Base-by-base conservation (phyloP, 2,113 vertebrate genomes). In the Xyliphius kryptos region DNA sequence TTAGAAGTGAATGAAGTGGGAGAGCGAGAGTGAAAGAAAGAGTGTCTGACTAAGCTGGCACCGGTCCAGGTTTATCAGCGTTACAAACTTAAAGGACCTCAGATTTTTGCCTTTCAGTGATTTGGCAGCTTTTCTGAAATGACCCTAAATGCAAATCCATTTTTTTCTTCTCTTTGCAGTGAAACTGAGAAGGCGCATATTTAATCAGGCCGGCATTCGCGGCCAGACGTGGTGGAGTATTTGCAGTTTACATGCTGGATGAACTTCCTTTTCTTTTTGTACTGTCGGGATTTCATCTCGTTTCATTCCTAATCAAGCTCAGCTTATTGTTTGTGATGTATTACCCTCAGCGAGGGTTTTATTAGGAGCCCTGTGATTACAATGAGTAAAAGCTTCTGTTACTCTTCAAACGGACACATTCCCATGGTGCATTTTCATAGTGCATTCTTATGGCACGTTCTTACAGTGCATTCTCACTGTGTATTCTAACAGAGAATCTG, bases 41-140 rank as follows among this genome's bases (percentile, higher is more conserved):
- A 70, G 43, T 62, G 77, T 74, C 70, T 84, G 80, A 84, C 81
- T 76, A 84, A 82, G 69, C 65, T 84, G 85, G 85, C 75, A 1
- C 3, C 0, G n/a, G 37, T 80, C 81, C 81, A 82, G 60, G 74
- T 77, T 78, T 73, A 71, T 74, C 64, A 77, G 80, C 81, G 82
- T 82, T 77, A 68, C 72, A 74, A 77, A 77, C n/a, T 73, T 71
- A 57, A 44, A 68, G 36, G 44, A 69, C 69, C 47, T 63, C 59
- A 38, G 59, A 49, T 68, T 77, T 43, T 79, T 60, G 61, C 68
- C 76, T 68, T 74, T 69, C 70, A 76, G 75, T 56, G 57, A 70
- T 72, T 76, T 62, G 63, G 75, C 77, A 63, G 74, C 73, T 71
- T 52, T 37, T 47, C 75, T 72, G 74, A 77, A 74, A 69, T 63